Base-by-base conservation (phyloP, 2,113 vertebrate species). In the Patagioenas fasciata region DNA sequence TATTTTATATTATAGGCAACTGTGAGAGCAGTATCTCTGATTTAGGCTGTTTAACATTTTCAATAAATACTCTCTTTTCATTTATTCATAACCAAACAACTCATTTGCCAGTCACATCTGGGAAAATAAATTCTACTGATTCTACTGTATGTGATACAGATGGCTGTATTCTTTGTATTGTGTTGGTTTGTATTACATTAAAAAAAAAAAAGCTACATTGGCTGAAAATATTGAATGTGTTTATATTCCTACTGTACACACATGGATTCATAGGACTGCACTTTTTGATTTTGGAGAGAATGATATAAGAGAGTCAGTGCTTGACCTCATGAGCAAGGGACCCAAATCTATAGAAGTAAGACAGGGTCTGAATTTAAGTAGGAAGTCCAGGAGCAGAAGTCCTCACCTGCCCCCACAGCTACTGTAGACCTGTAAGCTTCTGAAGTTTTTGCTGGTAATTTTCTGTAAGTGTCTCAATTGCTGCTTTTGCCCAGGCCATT, bases 11-110 rank as follows among this genome's bases (percentile, higher is more conserved):
- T 64, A 10, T 4, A 61, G 62, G 53, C 40, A 77, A 15, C 25
- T 0, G 0, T 23, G 34, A 56, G n/a, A 70, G 36, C 44, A 61
- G 5, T 34, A 7, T 40, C 47, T 83, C 34, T 80, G 25, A 50
- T 47, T 85, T 56, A 80, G n/a, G 11, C n/a, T 47, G 31, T 71
- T 89, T 17, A 85, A 66, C 34, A 12, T 62, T 93, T 93, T 51
- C 38, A 53, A 42, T 61, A 21, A 77, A 67, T 32, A 57, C 34
- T 81, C 13, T n/a, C 9, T 34, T 61, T 73, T 34, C 8, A 21
- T 57, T n/a, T 53, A 0, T 85, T 51, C 48, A 6, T 77, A 60
- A 91, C 9, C 31, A 73, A 77, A 65, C 17, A 48, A 60, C 36
- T 80, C 50, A 83, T 85, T 92, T 74, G 13, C 13, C 56, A 48